Conservation (phyloP, 1,140 invertebrate species). For the Thaumatotibia leucotreta region DNA sequence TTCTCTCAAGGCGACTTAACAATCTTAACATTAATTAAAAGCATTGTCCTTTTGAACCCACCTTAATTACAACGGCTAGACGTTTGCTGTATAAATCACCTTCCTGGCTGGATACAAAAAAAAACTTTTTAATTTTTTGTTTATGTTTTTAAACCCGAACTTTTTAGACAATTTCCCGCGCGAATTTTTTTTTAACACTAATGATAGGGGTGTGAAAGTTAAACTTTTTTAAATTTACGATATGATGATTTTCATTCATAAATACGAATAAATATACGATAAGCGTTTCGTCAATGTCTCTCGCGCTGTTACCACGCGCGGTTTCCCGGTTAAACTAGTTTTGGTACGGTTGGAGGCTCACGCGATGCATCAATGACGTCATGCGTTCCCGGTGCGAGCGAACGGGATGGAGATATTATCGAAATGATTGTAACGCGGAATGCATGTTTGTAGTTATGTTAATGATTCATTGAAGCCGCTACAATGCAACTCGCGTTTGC, state of each 20-base stretch:
- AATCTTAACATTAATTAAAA: constrained; percentile 1
- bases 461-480: constrained; percentile 21
- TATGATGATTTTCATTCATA: neutral
- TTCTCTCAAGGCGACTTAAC: constrained; percentile 2
- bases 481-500: neutral
- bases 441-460: constrained; percentile 14
- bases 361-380: constrained; percentile 7
- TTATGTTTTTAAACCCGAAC: neutral
- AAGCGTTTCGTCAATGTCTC: neutral
- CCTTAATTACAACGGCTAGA: neutral
- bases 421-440: neutral
- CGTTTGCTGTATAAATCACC: neutral
- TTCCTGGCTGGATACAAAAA: neutral
- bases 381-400: neutral
- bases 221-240: neutral
- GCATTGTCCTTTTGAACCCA: constrained; percentile 1
- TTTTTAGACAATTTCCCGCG: neutral
- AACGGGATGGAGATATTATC: constrained; percentile 20
- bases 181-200: neutral
- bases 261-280: neutral
- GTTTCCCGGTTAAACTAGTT: constrained; percentile 12
- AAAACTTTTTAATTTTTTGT: neutral
- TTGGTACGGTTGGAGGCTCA: constrained; percentile 1
- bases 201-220: neutral
- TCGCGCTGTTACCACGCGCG: constrained; percentile 5